Conservation (phyloP, 2,113 vertebrate genomes). For the Aptenodytes forsteri region DNA sequence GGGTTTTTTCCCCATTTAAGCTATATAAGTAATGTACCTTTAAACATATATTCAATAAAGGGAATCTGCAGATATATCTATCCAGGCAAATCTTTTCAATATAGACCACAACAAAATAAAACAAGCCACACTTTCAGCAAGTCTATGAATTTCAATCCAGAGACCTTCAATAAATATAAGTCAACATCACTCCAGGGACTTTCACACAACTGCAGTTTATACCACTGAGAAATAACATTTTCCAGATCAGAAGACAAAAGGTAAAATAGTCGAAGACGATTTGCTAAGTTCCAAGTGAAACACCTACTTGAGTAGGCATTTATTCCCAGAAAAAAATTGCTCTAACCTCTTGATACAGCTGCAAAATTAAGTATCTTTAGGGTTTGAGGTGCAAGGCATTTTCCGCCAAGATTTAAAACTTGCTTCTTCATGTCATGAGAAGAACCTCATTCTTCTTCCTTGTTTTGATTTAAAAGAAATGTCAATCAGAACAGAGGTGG, state of each 20-base stretch:
- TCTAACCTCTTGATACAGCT: not conserved
- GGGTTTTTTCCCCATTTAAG: not conserved
- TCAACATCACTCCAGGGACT: not conserved
- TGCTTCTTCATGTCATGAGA: not conserved
- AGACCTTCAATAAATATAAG: not conserved
- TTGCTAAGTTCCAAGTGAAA: not conserved
- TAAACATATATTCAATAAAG: not conserved
- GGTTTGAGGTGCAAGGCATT: not conserved
- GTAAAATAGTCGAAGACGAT: not conserved
- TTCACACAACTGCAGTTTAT: not conserved
- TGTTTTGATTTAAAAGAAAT: not conserved
- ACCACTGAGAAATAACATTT: not conserved
- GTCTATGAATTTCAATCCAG: not conserved
- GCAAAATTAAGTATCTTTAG: not conserved
- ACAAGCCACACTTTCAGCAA: not conserved
- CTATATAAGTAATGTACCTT: rapidly evolving
- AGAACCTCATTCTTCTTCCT: not conserved
- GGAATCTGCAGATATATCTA: not conserved
- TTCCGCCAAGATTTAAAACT: not conserved
- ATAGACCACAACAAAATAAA: not conserved
- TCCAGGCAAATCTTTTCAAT: not conserved
- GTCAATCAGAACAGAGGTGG: not conserved
- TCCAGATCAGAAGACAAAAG: not conserved
- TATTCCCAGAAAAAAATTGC: not conserved
- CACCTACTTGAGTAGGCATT: not conserved